Conservation (phyloP, 2,888 invertebrate species). For the Biston stratarius region DNA sequence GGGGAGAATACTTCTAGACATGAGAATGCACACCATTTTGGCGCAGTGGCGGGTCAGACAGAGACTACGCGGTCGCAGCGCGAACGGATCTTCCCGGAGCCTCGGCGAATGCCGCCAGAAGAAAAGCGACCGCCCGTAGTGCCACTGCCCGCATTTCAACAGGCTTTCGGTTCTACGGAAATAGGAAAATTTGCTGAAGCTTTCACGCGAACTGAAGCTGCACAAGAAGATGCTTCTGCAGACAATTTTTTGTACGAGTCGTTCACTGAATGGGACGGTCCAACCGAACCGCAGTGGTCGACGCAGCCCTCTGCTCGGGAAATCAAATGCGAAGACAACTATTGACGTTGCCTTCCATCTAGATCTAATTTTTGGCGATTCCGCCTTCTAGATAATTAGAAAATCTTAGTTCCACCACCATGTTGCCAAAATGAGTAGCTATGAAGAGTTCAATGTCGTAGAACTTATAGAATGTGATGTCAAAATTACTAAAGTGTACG, state of each 20-base stretch:
- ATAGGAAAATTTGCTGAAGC: conserved; percentile 93
- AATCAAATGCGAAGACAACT: conserved; percentile 82
- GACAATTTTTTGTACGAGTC: conserved; percentile 77
- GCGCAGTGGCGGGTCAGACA: conserved; percentile 48
- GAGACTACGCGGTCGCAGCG: conserved; percentile 55
- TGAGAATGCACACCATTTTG: conserved; percentile 59
- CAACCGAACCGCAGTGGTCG: conserved; percentile 74
- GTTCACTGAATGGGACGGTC: conserved; percentile 77
- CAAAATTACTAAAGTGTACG: conserved; percentile 75
- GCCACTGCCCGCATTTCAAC: conserved; percentile 93
- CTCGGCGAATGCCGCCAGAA: conserved; percentile 65
- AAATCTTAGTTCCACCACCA: conserved; percentile 83
- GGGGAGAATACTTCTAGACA: conserved; percentile 59
- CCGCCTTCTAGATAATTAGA: conserved; percentile 80
- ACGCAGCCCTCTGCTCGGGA: conserved; percentile 72
- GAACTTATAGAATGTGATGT: conserved; percentile 79
- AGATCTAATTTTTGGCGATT: conserved; percentile 71
- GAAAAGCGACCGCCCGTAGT: conserved; percentile 79
- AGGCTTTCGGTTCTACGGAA: conserved; percentile 94
- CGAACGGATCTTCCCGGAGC: conserved; percentile 60
- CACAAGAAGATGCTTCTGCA: conserved; percentile 68
- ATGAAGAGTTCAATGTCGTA: conserved; percentile 72
- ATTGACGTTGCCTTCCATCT: conserved; percentile 68
- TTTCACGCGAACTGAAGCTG: conserved; percentile 87
- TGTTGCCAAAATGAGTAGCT: conserved; percentile 84